Conservation (phyloP, 1,140 invertebrate species). For the roundworm (Caenorhabditis elegans) region DNA sequence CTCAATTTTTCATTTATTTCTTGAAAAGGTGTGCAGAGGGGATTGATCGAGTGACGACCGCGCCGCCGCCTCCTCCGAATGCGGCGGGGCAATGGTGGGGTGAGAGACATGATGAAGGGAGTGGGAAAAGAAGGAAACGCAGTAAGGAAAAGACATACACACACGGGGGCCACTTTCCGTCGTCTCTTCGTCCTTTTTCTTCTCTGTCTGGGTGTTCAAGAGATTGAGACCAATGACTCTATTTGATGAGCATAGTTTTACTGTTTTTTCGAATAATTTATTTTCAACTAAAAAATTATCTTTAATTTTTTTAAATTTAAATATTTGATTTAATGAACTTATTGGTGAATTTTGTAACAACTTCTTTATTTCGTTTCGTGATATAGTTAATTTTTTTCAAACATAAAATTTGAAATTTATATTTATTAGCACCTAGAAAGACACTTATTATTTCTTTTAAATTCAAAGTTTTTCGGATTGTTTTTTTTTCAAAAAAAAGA, state of each 20-base stretch:
- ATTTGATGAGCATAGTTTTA: too few species aligned
- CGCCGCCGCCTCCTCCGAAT: slow-evolving; percentile 11
- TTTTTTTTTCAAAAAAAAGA: not conserved
- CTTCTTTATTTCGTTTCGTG: too few species aligned
- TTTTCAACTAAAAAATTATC: too few species aligned
- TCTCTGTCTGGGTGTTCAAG: not conserved
- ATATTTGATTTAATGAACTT: too few species aligned
- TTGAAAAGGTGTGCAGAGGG: slow-evolving; percentile 14
- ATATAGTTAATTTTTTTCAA: too few species aligned
- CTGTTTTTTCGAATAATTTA: too few species aligned
- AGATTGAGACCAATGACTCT: not conserved
- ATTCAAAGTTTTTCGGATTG: too few species aligned
- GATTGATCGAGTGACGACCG: slow-evolving; percentile 22
- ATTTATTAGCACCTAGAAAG: too few species aligned
- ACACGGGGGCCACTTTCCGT: slow-evolving; percentile 15
- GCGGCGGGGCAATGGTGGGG: not conserved
- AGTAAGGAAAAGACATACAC: not conserved
- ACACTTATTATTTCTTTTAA: too few species aligned
- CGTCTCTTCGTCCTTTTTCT: not conserved
- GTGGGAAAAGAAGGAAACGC: not conserved
- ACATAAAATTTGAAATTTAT: too few species aligned
- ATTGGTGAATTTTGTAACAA: too few species aligned
- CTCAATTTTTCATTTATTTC: slow-evolving; percentile 9
- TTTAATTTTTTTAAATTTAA: too few species aligned
- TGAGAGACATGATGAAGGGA: not conserved